These are phyloP conservation scores for Heptranchias perlo DNA, from an alignment of 2,113 vertebrate genomes.

Conservation along the genomic window DNA sequence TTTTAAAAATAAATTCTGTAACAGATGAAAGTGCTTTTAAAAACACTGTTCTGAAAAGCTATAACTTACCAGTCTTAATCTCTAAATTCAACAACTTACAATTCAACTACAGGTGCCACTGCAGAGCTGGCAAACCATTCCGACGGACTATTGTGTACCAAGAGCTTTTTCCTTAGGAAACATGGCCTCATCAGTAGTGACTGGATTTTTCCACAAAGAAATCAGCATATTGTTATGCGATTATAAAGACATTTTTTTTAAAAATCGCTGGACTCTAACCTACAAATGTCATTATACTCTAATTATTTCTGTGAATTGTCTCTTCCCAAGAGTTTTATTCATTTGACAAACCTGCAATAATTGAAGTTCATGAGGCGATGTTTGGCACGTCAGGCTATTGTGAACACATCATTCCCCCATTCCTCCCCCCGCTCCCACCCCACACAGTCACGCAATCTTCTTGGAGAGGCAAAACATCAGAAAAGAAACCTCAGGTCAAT, in stretches of 20 bases:
- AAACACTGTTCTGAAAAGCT: neutral
- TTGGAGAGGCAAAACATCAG: neutral
- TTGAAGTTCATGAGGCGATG: neutral
- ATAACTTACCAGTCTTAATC: neutral
- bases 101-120: neutral
- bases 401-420: no score
- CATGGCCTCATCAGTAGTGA: neutral
- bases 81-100: neutral
- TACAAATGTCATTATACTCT: neutral
- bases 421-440: no score
- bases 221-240: neutral
- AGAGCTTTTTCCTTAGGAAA: neutral
- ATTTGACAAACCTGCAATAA: neutral
- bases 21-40: neutral
- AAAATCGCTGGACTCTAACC: neutral
- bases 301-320: neutral
- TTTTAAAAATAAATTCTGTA: neutral
- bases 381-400: neutral
- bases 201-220: constrained; percentile 5
- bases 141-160: neutral
- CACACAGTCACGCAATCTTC: neutral
- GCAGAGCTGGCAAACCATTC: neutral
- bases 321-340: neutral
- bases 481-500: neutral
- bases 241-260: neutral